Conservation (phyloP, 30 jellyfish, hydroid and myxozoan species). For the Mastigias papua region DNA sequence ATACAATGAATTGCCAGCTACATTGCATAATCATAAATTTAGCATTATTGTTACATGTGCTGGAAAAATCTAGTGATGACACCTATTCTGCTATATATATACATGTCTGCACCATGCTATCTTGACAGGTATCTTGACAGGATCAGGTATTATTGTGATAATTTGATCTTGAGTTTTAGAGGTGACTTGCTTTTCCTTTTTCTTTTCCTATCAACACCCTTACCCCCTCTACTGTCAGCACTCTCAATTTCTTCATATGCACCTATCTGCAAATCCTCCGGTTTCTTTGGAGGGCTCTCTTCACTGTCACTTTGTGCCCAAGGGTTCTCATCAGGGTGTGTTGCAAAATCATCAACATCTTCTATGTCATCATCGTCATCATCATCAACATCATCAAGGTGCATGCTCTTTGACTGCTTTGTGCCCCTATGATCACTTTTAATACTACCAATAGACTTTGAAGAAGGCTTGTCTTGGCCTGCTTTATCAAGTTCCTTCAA, state of each 20-base stretch:
- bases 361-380: slow-evolving; percentile 46
- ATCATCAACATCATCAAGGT: slow-evolving; percentile 61
- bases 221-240: slow-evolving; percentile 34
- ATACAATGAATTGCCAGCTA: background rate
- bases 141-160: slow-evolving; percentile 15
- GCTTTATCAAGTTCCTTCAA: slow-evolving; percentile 66
- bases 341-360: slow-evolving; percentile 66
- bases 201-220: slow-evolving; percentile 41
- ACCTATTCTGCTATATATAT: background rate
- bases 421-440: slow-evolving; percentile 45
- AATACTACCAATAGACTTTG: slow-evolving; percentile 3
- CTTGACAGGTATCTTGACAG: background rate
- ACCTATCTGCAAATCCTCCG: slow-evolving; percentile 70
- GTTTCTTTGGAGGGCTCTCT: slow-evolving; percentile 68
- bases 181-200: slow-evolving; percentile 75
- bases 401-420: slow-evolving; percentile 35
- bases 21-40: background rate
- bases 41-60: background rate
- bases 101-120: background rate
- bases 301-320: slow-evolving; percentile 85
- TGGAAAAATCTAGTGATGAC: background rate
- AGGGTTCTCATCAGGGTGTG: slow-evolving; percentile 72
- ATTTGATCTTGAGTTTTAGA: slow-evolving; percentile 45
- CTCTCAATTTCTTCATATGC: slow-evolving; percentile 72
- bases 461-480: slow-evolving; percentile 50